phyloP scores from a whole-genome alignment of 2,888 invertebrate species.

The Monochamus alternatus region DNA sequence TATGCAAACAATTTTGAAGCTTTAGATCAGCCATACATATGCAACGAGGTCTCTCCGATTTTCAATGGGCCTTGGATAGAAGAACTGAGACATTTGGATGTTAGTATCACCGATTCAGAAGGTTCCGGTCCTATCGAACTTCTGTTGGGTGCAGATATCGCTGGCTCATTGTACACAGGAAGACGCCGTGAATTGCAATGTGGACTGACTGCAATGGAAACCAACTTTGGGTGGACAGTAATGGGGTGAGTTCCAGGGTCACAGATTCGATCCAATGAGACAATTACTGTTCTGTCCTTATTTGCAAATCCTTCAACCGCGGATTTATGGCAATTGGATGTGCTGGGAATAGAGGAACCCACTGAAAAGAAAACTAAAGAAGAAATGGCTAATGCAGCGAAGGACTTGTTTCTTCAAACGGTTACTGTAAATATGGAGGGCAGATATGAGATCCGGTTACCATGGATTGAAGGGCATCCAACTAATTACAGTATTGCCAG shows the following conservation, averaged over 20 bases:
- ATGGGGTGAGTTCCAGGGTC: slow-evolving; percentile 4
- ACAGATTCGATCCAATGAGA: not conserved
- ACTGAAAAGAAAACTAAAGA: slow-evolving; percentile 52
- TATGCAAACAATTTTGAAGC: slow-evolving; percentile 7
- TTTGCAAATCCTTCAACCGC: slow-evolving; percentile 48
- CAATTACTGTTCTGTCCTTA: slow-evolving; percentile 18
- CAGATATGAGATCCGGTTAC: slow-evolving; percentile 61
- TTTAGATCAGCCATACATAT: slow-evolving; percentile 10
- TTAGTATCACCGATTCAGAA: slow-evolving; percentile 1
- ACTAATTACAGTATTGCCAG: slow-evolving; percentile 54
- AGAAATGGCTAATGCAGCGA: slow-evolving; percentile 50
- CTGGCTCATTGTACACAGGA: not conserved
- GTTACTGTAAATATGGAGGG: slow-evolving; percentile 54
- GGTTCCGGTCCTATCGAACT: not conserved
- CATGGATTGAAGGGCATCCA: slow-evolving; percentile 62
- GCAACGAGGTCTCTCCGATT: slow-evolving; percentile 4
- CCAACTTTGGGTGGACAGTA: not conserved
- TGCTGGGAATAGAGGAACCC: slow-evolving; percentile 60
- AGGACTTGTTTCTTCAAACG: slow-evolving; percentile 58
- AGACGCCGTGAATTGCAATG: not conserved
- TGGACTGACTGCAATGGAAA: not conserved
- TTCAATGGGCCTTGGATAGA: not conserved
- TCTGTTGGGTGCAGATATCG: not conserved
- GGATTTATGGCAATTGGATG: slow-evolving; percentile 61
- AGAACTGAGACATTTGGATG: not conserved